phyloP scores from a whole-genome alignment of 1,140 invertebrate genomes.

The Goniozus legneri region DNA sequence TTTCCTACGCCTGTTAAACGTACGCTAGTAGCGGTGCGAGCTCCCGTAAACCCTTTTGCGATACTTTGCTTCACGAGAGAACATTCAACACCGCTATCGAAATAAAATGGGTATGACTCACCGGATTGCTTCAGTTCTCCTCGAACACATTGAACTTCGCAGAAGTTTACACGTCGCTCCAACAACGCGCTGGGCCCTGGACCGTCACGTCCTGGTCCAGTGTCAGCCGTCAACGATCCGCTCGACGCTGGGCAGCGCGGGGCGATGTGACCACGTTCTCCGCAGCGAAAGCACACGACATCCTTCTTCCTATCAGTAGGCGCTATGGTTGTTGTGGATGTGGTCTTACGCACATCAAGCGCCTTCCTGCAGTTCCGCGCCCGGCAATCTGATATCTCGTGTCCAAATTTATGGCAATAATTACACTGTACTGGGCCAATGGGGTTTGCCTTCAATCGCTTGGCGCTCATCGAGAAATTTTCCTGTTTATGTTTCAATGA shows the following conservation, averaged over 20 bases:
- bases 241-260: neutral
- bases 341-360: neutral
- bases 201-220: neutral
- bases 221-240: neutral
- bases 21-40: neutral
- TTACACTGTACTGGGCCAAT: neutral
- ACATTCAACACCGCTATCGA: neutral
- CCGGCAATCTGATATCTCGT: neutral
- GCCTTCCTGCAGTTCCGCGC: no score
- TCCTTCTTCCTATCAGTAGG: conserved; percentile 5
- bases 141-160: neutral
- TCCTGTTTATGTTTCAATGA: neutral
- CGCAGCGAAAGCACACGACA: conserved; percentile 6
- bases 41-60: neutral
- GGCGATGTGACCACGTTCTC: neutral
- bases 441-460: neutral
- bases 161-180: conserved; percentile 1
- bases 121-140: neutral
- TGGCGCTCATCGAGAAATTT: neutral
- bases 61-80: neutral
- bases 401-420: neutral
- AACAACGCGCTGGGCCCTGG: neutral
- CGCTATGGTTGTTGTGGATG: neutral
- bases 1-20: conserved; percentile 9
- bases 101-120: conserved; percentile 2